phyloP scores from a whole-genome alignment of 2,797 vertebrate genomes.

The Pipistrellus kuhlii region DNA sequence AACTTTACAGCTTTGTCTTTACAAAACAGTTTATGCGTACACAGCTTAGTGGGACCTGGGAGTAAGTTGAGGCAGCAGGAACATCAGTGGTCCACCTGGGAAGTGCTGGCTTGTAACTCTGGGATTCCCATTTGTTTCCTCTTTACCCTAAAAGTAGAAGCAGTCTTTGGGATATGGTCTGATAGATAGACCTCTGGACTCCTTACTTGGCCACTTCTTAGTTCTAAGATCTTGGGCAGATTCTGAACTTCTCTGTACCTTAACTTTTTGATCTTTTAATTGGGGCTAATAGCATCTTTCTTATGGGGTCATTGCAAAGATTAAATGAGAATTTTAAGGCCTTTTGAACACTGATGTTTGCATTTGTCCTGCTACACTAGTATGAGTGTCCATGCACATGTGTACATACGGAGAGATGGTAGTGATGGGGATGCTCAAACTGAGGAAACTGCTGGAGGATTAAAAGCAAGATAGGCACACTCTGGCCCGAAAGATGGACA shows the following conservation, averaged over 20 bases:
- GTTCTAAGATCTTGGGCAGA: background rate
- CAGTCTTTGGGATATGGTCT: background rate
- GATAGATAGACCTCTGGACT: background rate
- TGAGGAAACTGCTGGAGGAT: background rate
- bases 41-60: background rate
- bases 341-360: background rate
- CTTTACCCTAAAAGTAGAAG: background rate
- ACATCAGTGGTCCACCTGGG: background rate
- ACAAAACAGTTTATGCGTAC: background rate
- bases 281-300: background rate
- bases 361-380: background rate
- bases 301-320: background rate
- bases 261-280: constrained; percentile 20
- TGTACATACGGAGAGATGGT: background rate
- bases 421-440: background rate
- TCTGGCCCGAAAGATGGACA: background rate
- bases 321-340: background rate
- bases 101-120: background rate
- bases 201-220: background rate
- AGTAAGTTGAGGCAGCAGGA: background rate
- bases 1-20: background rate
- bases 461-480: background rate
- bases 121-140: background rate
- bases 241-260: background rate
- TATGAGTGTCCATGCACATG: too few relatives aligned